Base-by-base conservation (phyloP, 2,797 vertebrate species). In the Sardinella longiceps region DNA sequence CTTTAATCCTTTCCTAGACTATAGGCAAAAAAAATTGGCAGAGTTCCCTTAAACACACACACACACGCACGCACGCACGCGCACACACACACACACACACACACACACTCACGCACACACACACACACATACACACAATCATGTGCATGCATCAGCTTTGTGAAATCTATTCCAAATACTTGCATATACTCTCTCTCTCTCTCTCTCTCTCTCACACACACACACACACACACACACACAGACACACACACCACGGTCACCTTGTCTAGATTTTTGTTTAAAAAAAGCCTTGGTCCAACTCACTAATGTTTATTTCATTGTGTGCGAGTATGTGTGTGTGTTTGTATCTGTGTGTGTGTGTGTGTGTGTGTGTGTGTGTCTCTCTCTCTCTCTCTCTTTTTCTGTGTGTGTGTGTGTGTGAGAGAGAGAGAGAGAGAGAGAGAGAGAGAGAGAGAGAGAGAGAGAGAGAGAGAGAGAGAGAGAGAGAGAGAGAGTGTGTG, bases 1-100 rank as follows among this genome's bases (percentile, higher is more conserved):
- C 43, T 77, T 77, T 77, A 77, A 77, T 77, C 70, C 70, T 77
- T 33, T 77, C 70, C 70, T 77, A 43, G 70, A 77, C 70, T 43
- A 77, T 77, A 43, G 70, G 37, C 33, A n/a, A 77, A 43, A 77
- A 77, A 77, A 23, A 15, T 37, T 77, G 70, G 70, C 70, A 77
- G 2, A 77, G 28, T 77, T 18, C 37, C 70, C 70, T 20, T 23
- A 74, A 30, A 74, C 66, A 43, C 66, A 74, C 37, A 23, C 70
- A 23, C 37, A 30, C 63, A 70, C 28, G 15, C 63, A 70, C 28
- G 33, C 63, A n/a, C n/a, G n/a, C 63, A 70, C 28, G 33, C 28
- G 15, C 63, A 33, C 25, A 66, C 25, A 10, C 63, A 33, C 63
- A 33, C 63, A 33, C 28, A 33, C 63, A 70, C 63, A 70, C 63